phyloP scores from a whole-genome alignment of 2,113 vertebrate species.

The Morone chrysops region DNA sequence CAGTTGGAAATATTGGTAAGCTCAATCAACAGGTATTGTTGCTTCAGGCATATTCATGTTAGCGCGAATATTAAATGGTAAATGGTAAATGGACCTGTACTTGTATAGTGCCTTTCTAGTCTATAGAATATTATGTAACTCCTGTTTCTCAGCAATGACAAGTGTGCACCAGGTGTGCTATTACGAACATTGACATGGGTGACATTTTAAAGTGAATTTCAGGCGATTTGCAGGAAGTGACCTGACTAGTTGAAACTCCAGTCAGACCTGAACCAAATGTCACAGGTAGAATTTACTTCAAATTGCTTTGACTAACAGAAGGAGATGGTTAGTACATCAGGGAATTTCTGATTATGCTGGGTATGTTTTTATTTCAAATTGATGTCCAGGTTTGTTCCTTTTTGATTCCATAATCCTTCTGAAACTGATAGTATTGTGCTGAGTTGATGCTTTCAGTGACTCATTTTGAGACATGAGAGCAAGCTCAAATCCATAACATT shows the following conservation, averaged over 20 bases:
- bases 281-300: not conserved
- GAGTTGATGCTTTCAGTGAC: not conserved
- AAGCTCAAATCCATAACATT: not conserved
- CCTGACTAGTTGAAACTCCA: not conserved
- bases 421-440: not conserved
- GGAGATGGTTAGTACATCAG: not conserved
- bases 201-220: not conserved
- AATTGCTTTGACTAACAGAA: not conserved
- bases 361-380: conserved; percentile 5
- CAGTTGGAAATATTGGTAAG: not conserved
- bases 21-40: not conserved
- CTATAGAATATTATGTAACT: conserved; percentile 3
- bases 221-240: not conserved
- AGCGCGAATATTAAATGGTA: too few species aligned
- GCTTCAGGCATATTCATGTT: too few species aligned
- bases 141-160: conserved; percentile 5
- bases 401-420: not conserved
- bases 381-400: not conserved
- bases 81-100: too few species aligned
- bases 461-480: not conserved
- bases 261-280: not conserved
- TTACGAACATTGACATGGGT: not conserved
- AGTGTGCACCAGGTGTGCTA: conserved; percentile 19
- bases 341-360: not conserved
- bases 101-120: too few species aligned